A percentile compares a stretch with the other conserved stretches of the same genome.
Conservation (phyloP, 2,113 vertebrate species). For the Pseudolaguvia tuberculata region DNA sequence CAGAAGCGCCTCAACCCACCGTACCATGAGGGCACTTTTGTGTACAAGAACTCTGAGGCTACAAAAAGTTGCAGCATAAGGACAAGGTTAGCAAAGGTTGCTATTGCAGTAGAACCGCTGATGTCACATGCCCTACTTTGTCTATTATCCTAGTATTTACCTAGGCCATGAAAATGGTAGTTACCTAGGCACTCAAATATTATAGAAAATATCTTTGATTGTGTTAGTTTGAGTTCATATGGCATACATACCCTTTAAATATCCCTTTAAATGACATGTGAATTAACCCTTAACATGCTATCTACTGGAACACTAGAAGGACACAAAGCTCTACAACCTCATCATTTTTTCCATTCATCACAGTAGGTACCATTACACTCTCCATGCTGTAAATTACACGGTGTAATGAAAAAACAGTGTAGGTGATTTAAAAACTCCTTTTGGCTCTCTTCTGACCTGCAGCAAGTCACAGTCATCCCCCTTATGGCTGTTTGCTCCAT, state of each 20-base stretch:
- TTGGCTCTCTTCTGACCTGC: constrained; percentile 29
- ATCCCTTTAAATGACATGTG: neutral
- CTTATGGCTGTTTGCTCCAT: constrained; percentile 25
- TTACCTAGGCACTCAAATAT: too few relatives aligned
- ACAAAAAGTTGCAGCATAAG: too few relatives aligned
- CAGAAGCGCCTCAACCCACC: too few relatives aligned
- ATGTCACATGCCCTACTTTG: too few relatives aligned
- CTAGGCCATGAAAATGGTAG: too few relatives aligned
- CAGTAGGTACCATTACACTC: constrained; percentile 26
- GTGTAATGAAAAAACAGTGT: constrained; percentile 41
- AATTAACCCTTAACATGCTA: constrained; percentile 8
- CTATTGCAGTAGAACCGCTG: too few relatives aligned
- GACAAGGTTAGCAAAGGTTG: too few relatives aligned
- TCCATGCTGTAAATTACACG: constrained; percentile 25
- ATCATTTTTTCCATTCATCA: constrained; percentile 10
- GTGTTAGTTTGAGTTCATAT: neutral
- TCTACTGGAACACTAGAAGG: neutral
- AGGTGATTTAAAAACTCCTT: constrained; percentile 35
- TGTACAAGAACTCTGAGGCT: too few relatives aligned
- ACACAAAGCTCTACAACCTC: neutral
- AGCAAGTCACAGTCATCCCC: constrained; percentile 30
- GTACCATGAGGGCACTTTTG: too few relatives aligned
- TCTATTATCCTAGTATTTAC: too few relatives aligned
- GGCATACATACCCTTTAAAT: neutral
- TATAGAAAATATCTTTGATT: too few relatives aligned